Conservation (phyloP, 2,797 vertebrate genomes). For the Sus cebifrons region DNA sequence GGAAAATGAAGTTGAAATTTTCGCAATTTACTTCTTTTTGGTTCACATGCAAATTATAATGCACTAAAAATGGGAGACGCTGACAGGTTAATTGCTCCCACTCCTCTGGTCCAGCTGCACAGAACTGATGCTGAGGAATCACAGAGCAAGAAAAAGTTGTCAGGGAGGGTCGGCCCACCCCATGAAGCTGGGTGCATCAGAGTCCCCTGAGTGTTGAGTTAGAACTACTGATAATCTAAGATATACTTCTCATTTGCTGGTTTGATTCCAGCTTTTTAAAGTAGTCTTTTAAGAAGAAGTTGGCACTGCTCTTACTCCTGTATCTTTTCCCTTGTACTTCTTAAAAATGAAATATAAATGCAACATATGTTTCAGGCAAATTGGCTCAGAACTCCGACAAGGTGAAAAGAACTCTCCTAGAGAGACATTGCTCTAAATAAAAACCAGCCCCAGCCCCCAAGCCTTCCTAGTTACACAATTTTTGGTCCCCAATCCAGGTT, state of each 20-base stretch:
- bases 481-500: background rate
- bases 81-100: slow-evolving; percentile 45
- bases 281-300: slow-evolving; percentile 67
- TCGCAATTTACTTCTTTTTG: slow-evolving; percentile 65
- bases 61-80: slow-evolving; percentile 31
- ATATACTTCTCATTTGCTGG: slow-evolving; percentile 14
- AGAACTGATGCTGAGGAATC: background rate
- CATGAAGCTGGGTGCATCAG: rapidly evolving
- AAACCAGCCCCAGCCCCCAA: background rate
- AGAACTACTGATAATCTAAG: background rate
- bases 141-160: too few relatives aligned
- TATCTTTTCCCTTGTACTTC: slow-evolving; percentile 56
- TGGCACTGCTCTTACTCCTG: slow-evolving; percentile 58
- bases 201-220: too few relatives aligned
- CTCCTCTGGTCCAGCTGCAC: slow-evolving; percentile 13
- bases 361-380: slow-evolving; percentile 67
- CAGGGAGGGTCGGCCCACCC: background rate
- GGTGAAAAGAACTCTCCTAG: slow-evolving; percentile 74
- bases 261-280: slow-evolving; percentile 62
- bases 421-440: slow-evolving; percentile 3
- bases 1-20: slow-evolving; percentile 77
- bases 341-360: slow-evolving; percentile 79
- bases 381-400: slow-evolving; percentile 70
- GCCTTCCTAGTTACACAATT: background rate
- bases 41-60: slow-evolving; percentile 69